Evolutionary conservation across 2,888 invertebrate genomes (phyloP), one percentile per base, ranked within the genome.

Genomic region (Drosophila basisetae): DNA sequence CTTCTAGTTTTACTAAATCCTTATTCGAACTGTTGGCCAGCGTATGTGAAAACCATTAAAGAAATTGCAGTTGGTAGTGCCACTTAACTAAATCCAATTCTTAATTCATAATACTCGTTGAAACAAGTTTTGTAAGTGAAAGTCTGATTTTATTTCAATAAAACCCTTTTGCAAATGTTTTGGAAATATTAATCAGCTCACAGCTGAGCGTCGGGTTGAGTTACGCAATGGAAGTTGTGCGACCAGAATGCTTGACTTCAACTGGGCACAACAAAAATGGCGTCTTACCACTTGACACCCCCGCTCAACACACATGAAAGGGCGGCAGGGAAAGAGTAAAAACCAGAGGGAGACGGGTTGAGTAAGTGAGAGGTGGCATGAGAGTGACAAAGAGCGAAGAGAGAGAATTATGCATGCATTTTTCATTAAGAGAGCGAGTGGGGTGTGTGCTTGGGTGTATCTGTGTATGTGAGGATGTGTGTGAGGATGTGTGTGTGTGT

Each of bases 381-480:
- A 37, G 47, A 52, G 41, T 13, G 62, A 50, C 33, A 49, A 28
- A 11, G 50, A 25, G 28, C 5, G n/a, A 39, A n/a, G 50, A 18
- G 7, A 6, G 49, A 37, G 62, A 60, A 64, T 58, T 61, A 65
- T 68, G 62, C 62, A 72, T 67, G 41, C 43, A 65, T 61, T 73
- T 73, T 69, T 62, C 47, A 65, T 73, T 50, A 58, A 58, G 49
- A 41, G 61, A 37, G 43, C 7, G 41, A 31, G 18, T 16, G 39
- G 4, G 11, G 35, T 18, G 25, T 13, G 11, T 33, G 13, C 59
- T 7, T 31, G 16, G 2, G 41, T 30, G 56, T 41, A 25, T 16
- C 16, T 68, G 35, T 55, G 30, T 30, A 16, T 11, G 13, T 52
- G 35, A 35, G 31, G 33, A 37, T 43, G 30, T 41, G 52, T 52